Evolutionary conservation across 2,113 vertebrate species (phyloP).

Genomic region (Catharus bicknelli): DNA sequence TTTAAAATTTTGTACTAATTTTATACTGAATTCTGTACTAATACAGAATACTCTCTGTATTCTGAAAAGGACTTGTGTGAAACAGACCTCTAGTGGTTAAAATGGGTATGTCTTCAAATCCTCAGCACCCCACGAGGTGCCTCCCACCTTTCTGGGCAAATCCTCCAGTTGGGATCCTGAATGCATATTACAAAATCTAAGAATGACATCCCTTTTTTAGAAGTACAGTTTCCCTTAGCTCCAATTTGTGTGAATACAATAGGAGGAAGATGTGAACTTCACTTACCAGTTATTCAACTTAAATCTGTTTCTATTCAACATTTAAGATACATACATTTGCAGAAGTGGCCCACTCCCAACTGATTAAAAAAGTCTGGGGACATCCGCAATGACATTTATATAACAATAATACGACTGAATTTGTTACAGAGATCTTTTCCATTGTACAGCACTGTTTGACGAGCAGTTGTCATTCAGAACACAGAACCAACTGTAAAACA

Average conservation of each 20-base stretch:
- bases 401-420: background rate
- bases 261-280: background rate
- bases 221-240: background rate
- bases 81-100: background rate
- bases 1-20: background rate
- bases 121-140: rapidly evolving
- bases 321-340: background rate
- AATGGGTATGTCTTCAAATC: background rate
- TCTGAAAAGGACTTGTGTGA: background rate
- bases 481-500: background rate
- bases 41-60: no score
- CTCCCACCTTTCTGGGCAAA: background rate
- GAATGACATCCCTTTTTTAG: background rate
- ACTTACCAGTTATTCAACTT: background rate
- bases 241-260: background rate
- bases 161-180: background rate
- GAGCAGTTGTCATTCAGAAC: background rate
- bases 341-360: background rate
- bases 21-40: no score
- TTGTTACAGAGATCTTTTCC: background rate
- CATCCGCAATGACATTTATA: background rate
- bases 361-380: background rate
- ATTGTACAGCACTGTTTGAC: rapidly evolving
- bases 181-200: background rate
- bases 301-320: background rate